Percentiles rank a stretch among this genome's conserved stretches.
phyloP scores from a whole-genome alignment of 37 sponge, comb jelly and placozoan species.

The Halichondria panicea region DNA sequence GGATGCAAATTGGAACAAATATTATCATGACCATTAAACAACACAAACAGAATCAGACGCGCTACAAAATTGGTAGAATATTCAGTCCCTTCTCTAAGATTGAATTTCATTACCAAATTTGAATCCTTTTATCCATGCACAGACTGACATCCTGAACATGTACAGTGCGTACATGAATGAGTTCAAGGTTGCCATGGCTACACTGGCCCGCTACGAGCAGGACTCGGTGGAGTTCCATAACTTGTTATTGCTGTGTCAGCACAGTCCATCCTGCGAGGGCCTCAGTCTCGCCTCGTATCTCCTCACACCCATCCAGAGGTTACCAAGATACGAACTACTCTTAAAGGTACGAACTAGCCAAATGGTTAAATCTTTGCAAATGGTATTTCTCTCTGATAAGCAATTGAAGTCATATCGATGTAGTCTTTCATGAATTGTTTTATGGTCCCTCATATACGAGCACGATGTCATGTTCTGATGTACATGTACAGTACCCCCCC shows the following conservation, averaged over 20 bases:
- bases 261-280: conserved; percentile 38
- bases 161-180: conserved; percentile 69
- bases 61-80: no score
- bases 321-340: conserved; percentile 69
- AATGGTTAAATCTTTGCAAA: no score
- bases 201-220: conserved; percentile 40
- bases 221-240: conserved; percentile 29
- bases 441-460: no score
- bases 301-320: conserved; percentile 72
- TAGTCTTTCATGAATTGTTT: no score
- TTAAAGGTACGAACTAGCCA: conserved; percentile 35
- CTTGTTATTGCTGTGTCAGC: conserved; percentile 20
- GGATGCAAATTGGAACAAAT: no score
- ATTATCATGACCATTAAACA: no score
- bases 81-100: no score
- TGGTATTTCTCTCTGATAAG: no score
- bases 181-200: conserved; percentile 56
- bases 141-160: conserved; percentile 53
- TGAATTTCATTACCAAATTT: background rate
- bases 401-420: no score
- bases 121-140: background rate
- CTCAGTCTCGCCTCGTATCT: conserved; percentile 51
- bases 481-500: no score
- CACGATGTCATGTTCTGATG: no score
- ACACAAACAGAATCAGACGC: no score